Evolutionary conservation across 1,140 invertebrate genomes (phyloP).

Genomic region (Streblospio benedicti): DNA sequence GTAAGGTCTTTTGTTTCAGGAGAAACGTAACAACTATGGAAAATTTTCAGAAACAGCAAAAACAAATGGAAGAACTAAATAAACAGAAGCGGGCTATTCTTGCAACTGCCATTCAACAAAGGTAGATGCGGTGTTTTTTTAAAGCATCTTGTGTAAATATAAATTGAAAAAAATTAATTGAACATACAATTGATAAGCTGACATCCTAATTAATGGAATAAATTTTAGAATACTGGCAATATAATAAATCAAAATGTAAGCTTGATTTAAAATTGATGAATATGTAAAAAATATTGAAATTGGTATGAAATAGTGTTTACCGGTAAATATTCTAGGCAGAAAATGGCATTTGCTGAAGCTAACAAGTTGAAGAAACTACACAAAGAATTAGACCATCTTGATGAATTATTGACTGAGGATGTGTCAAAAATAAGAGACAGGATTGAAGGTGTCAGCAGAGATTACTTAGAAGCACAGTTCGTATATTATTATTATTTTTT

Average conservation of each 20-base stretch:
- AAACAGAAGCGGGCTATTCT: constrained; percentile 63
- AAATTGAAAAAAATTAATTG: no score
- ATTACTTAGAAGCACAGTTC: constrained; percentile 55
- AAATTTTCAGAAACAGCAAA: constrained; percentile 61
- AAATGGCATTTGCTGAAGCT: constrained; percentile 62
- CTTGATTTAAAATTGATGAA: no score
- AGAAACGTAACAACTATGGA: constrained; percentile 46
- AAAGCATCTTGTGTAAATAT: no score
- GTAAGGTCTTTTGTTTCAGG: constrained; percentile 3
- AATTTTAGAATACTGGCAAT: no score
- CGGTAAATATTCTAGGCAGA: no score
- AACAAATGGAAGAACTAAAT: constrained; percentile 68
- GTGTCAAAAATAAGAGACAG: constrained; percentile 64
- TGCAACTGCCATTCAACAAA: constrained; percentile 61
- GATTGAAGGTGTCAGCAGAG: constrained; percentile 65
- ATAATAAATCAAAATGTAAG: no score
- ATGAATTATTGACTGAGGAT: constrained; percentile 55
- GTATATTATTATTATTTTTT: constrained; percentile 17
- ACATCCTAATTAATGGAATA: no score
- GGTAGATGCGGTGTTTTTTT: constrained; percentile 51
- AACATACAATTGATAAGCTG: no score
- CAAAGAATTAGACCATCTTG: constrained; percentile 62
- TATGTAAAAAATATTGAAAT: no score
- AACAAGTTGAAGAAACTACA: constrained; percentile 61
- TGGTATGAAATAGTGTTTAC: no score